Conservation (phyloP, 2,888 invertebrate species). For the Drosophila borealis region DNA sequence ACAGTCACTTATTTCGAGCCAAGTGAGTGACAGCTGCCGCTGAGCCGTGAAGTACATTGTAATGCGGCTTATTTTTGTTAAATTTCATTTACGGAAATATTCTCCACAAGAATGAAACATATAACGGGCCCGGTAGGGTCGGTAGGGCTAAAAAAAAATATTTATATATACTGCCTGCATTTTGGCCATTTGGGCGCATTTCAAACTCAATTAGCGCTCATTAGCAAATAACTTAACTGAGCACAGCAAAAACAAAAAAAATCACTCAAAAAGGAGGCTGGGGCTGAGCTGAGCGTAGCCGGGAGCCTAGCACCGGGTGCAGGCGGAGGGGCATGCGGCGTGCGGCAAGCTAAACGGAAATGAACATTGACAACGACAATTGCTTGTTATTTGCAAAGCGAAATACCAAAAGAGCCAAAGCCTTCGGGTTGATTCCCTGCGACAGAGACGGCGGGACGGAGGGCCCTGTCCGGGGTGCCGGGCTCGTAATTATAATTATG, state of each 20-base stretch:
- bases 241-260: conserved; percentile 47
- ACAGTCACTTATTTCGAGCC: conserved; percentile 72
- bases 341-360: conserved; percentile 73
- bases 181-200: conserved; percentile 71
- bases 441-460: neutral
- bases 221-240: conserved; percentile 77
- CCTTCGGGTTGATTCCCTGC: conserved; percentile 24
- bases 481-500: conserved; percentile 76
- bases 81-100: conserved; percentile 72
- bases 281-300: conserved; percentile 7
- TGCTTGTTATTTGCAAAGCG: conserved; percentile 82
- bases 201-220: conserved; percentile 78
- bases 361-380: conserved; percentile 83
- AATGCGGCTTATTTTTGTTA: conserved; percentile 58
- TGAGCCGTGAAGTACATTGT: conserved; percentile 41
- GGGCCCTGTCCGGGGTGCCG: conserved; percentile 14
- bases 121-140: conserved; percentile 24
- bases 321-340: neutral
- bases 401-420: conserved; percentile 62
- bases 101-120: conserved; percentile 27
- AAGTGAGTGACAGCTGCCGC: conserved; percentile 72
- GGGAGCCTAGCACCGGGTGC: conserved; percentile 35
- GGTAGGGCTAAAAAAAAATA: neutral
- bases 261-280: conserved; percentile 57
- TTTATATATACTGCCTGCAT: conserved; percentile 26